These are phyloP conservation scores for Coptodon rendalli DNA, from an alignment of 2,113 vertebrate genomes.

Conservation along the genomic window DNA sequence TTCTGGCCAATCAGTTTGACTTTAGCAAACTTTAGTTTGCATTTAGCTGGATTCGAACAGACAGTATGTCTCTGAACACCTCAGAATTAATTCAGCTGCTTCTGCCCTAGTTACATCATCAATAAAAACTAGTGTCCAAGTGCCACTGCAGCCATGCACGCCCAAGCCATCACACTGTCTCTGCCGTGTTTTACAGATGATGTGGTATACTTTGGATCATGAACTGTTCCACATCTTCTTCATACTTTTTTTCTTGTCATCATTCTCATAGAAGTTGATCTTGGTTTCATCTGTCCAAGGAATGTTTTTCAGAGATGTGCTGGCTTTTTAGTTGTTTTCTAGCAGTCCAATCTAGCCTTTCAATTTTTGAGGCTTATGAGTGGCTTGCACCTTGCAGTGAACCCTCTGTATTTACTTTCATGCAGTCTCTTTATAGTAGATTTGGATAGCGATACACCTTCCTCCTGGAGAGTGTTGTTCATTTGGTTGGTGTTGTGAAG, in stretches of 20 bases:
- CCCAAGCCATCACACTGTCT: neutral
- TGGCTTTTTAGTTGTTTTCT: neutral
- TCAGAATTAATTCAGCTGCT: neutral
- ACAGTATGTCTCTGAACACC: fast-evolving
- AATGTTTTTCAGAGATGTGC: neutral
- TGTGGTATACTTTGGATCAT: neutral
- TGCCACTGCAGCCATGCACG: neutral
- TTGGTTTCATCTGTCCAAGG: neutral
- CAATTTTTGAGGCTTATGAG: neutral
- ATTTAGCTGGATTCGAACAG: neutral
- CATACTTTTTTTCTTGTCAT: neutral
- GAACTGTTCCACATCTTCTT: neutral
- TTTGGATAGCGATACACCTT: fast-evolving
- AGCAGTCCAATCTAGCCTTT: neutral
- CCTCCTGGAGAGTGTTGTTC: neutral
- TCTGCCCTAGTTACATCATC: fast-evolving
- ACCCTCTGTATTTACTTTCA: neutral
- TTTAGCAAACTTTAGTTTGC: neutral
- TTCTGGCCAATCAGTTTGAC: neutral
- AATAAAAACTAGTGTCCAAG: neutral
- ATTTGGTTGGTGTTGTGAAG: neutral
- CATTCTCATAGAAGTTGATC: neutral
- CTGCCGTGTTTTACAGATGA: neutral
- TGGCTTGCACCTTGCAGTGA: neutral
- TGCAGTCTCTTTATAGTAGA: neutral